These are phyloP conservation scores for Novumbra hubbsi DNA, from an alignment of 2,797 vertebrate genomes.

Conservation along the genomic window DNA sequence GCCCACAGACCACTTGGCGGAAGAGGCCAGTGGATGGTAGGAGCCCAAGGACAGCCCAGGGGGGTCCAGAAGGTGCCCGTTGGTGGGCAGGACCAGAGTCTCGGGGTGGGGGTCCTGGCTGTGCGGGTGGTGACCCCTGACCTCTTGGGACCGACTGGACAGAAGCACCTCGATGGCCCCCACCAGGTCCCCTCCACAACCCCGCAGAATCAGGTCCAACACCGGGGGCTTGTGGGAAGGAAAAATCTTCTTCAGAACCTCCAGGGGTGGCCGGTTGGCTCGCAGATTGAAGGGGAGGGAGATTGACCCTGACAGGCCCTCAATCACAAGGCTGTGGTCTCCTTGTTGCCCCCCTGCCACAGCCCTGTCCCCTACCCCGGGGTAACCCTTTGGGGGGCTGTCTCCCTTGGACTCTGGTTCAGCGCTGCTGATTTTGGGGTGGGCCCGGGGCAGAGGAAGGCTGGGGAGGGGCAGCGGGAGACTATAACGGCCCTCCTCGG, in stretches of 20 bases:
- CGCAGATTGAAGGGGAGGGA: slow-evolving; percentile 88
- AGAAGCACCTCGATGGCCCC: slow-evolving; percentile 95
- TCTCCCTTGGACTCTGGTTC: slow-evolving; percentile 74
- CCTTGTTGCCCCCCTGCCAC: slow-evolving; percentile 40
- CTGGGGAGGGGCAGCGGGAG: slow-evolving; percentile 44
- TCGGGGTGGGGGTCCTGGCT: slow-evolving; percentile 64
- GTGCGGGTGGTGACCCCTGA: slow-evolving; percentile 64
- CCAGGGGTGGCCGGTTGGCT: slow-evolving; percentile 90
- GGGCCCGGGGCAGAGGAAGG: background rate
- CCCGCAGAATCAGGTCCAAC: slow-evolving; percentile 91
- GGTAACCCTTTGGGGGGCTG: slow-evolving; percentile 77
- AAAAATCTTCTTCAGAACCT: slow-evolving; percentile 96
- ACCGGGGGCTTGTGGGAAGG: slow-evolving; percentile 92
- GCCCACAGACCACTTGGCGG: slow-evolving; percentile 96
- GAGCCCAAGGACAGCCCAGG: slow-evolving; percentile 73
- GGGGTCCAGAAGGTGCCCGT: slow-evolving; percentile 89
- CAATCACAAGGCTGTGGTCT: slow-evolving; percentile 84
- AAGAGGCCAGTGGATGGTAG: slow-evolving; percentile 88
- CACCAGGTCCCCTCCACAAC: slow-evolving; percentile 93
- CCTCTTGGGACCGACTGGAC: slow-evolving; percentile 79
- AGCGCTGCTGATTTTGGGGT: slow-evolving; percentile 70
- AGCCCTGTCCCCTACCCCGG: slow-evolving; percentile 53
- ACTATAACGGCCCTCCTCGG: slow-evolving; percentile 77
- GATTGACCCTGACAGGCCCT: slow-evolving; percentile 88
- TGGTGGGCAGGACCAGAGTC: slow-evolving; percentile 81